Evolutionary conservation across 1,140 invertebrate species (phyloP), one percentile per base, ranked within the genome.

Genomic region (Probaryconus sp.): DNA sequence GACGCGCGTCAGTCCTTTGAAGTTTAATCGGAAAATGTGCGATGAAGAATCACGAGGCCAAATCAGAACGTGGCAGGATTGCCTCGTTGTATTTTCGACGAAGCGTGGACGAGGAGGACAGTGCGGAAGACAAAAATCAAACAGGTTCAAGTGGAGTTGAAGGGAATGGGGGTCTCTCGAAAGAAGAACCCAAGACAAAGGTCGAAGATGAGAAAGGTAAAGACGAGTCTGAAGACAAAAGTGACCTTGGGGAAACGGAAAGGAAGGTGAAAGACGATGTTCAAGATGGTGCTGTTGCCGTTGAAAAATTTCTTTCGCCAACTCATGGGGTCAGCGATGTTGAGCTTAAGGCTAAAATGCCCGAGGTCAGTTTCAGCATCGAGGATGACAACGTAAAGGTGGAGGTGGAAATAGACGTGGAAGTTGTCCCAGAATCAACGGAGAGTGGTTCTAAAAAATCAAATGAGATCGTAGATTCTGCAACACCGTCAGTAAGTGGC

Each of bases 41-140:
- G 31, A 86, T 85, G 84, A 81, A 69, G 81, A 85, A 79, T 30
- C 40, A 55, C 37, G 37, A 16, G 51, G 70, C 63, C 30, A 53
- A 76, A 50, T 51, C 70, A 18, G 67, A 68, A 11, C 63, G 61
- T 16, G 16, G 21, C 50, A 77, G 60, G 55, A 79, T 81, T 26
- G 28, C 74, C 21, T 61, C 78, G 24, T 48, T 61, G 26, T 69
- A 78, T 35, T 85, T 83, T 50, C 76, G 80, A 7, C 76, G 77
- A 7, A 80, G 79, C 13, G 80, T 84, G 33, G 80, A 83, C 43
- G 82, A 84, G 33, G 80, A 83, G 2, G 74, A 81, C 1, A 69
- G 4, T 1, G 9, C 48, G 6, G 76, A 81, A 5, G 64, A 53
- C 3, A 37, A 71, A 5, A 30, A 76, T 16, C 2, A 24, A 26